Evolutionary conservation across 2,113 vertebrate genomes (phyloP).

Genomic region (Nesospiza acunhae): DNA sequence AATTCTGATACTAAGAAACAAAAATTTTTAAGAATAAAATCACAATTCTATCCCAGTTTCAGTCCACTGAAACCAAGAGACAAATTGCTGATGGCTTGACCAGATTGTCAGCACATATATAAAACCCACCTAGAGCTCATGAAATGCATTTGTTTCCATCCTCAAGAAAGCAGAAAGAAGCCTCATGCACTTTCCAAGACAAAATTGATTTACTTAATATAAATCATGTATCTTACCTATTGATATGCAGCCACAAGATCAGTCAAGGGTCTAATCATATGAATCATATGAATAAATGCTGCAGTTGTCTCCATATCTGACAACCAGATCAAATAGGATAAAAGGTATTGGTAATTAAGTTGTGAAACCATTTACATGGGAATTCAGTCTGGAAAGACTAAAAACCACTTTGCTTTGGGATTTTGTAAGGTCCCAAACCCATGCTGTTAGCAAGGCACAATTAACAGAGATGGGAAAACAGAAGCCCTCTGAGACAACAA

Average conservation of each 20-base stretch:
- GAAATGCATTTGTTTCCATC: not conserved
- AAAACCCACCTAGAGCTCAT: not conserved
- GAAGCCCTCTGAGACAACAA: not conserved
- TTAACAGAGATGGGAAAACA: not conserved
- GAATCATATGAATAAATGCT: not conserved
- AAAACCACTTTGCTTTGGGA: not conserved
- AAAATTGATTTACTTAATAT: not conserved
- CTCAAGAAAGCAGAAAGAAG: not conserved
- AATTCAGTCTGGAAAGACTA: not conserved
- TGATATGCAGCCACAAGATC: not conserved
- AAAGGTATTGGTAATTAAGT: not conserved
- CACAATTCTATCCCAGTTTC: not conserved
- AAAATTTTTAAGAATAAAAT: not conserved
- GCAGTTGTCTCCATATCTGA: not conserved
- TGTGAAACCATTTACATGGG: not conserved
- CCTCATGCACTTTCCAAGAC: not conserved
- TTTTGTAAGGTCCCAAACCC: not conserved
- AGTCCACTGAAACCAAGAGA: not conserved
- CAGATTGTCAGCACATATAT: not conserved
- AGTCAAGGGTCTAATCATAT: not conserved
- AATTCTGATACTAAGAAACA: not conserved
- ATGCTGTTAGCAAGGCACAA: not conserved
- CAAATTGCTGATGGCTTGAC: not conserved
- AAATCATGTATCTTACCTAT: not conserved
- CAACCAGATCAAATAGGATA: not conserved